Percentiles rank a stretch among this genome's conserved stretches.
phyloP scores from a whole-genome alignment of 2,113 vertebrate species.

The Hippolais icterina region DNA sequence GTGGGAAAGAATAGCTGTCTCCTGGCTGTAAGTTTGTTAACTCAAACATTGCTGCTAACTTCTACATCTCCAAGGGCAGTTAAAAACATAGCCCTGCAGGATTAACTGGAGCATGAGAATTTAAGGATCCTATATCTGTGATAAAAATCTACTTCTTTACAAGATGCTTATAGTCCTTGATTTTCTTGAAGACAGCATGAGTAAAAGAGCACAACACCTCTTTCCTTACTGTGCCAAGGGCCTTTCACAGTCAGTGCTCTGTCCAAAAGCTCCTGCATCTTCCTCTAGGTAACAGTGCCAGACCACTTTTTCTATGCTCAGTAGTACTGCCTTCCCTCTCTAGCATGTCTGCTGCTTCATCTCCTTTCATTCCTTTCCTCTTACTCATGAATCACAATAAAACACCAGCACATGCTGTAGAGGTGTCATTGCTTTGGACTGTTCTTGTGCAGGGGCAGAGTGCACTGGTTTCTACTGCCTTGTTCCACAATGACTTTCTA shows the following conservation, averaged over 20 bases:
- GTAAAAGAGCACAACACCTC: background rate
- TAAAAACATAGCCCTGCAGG: background rate
- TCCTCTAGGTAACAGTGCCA: background rate
- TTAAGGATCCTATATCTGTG: background rate
- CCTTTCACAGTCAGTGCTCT: background rate
- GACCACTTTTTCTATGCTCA: background rate
- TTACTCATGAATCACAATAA: background rate
- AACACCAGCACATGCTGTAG: background rate
- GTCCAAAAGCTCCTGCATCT: background rate
- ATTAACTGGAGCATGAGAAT: background rate
- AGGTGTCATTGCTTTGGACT: background rate
- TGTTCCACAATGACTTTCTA: fast-evolving
- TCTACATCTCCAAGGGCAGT: background rate
- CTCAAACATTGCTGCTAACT: background rate
- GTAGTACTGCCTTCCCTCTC: background rate
- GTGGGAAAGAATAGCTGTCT: background rate
- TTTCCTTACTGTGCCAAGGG: background rate
- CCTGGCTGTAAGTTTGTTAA: background rate
- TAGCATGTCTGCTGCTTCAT: background rate
- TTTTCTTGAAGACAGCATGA: background rate
- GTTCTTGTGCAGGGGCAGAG: background rate
- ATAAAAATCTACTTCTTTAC: background rate
- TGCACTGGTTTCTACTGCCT: background rate
- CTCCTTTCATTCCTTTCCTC: background rate
- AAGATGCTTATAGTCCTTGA: background rate